A percentile compares a stretch with the other conserved stretches of the same genome.
Evolutionary conservation across 2,113 vertebrate genomes (phyloP).

Genomic region (Nycticorax nycticorax): DNA sequence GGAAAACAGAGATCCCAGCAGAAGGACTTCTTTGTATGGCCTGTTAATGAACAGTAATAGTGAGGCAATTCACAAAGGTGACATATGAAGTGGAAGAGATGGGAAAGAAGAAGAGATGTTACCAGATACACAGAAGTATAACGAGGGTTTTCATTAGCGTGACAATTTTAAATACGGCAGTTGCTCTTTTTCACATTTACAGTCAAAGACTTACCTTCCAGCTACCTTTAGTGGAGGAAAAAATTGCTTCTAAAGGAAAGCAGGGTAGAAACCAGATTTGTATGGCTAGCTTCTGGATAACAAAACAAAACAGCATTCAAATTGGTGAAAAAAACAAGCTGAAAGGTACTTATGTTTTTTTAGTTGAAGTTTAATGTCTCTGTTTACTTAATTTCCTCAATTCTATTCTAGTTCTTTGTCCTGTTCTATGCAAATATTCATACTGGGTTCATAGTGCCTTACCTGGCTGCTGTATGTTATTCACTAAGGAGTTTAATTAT

Average conservation of each 20-base stretch:
- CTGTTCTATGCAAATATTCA: background rate
- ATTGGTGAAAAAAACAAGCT: background rate
- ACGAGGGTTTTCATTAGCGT: rapidly evolving
- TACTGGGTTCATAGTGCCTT: background rate
- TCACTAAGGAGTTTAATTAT: background rate
- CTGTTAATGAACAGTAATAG: background rate
- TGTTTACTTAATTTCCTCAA: background rate
- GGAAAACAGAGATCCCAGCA: background rate
- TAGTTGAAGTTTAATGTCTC: background rate
- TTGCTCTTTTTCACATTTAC: background rate
- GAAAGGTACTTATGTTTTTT: background rate
- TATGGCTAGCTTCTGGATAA: background rate
- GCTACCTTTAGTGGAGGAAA: background rate
- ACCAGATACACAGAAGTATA: background rate
- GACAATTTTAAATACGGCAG: background rate
- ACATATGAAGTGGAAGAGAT: background rate
- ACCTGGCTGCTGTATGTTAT: background rate
- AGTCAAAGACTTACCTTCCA: background rate
- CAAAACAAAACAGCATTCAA: background rate
- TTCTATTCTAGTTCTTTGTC: background rate
- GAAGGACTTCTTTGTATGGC: background rate
- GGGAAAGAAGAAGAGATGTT: background rate
- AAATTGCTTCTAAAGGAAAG: background rate
- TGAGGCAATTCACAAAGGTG: background rate
- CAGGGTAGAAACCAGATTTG: background rate